A percentile compares a stretch with the other conserved stretches of the same genome.
Conservation (phyloP, 2,113 vertebrate genomes). For the Antigone vipio region DNA sequence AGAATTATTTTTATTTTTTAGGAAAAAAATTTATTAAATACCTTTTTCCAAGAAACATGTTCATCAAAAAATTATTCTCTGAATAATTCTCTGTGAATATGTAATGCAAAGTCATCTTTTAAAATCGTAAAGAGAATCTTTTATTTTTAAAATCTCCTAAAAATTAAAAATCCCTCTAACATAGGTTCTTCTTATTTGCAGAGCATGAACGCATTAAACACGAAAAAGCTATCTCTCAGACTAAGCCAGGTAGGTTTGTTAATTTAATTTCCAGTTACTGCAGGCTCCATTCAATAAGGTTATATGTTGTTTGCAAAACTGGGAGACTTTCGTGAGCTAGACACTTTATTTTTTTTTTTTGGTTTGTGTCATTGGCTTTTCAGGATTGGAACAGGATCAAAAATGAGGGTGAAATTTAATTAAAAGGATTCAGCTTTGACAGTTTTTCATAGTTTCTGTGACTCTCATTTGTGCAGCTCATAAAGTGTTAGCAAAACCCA, state of each 20-base stretch:
- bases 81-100: no score
- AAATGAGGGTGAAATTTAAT: not conserved
- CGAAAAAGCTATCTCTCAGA: slow-evolving; percentile 42
- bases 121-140: not conserved
- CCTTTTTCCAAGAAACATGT: not conserved
- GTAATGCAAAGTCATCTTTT: not conserved
- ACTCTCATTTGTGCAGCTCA: not conserved
- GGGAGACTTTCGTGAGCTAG: not conserved
- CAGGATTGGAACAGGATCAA: not conserved
- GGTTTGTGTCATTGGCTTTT: not conserved
- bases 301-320: not conserved
- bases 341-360: not conserved
- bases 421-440: not conserved
- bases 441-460: not conserved
- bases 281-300: not conserved
- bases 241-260: slow-evolving; percentile 64
- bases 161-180: not conserved
- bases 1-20: not conserved
- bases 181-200: slow-evolving; percentile 47
- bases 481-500: not conserved
- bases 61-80: not conserved
- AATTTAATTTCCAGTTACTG: not conserved
- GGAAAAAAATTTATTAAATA: not conserved
- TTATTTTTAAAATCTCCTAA: not conserved
- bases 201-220: slow-evolving; percentile 34